phyloP scores from a whole-genome alignment of 1,140 invertebrate genomes.

The Lamellibrachia luymesi region DNA sequence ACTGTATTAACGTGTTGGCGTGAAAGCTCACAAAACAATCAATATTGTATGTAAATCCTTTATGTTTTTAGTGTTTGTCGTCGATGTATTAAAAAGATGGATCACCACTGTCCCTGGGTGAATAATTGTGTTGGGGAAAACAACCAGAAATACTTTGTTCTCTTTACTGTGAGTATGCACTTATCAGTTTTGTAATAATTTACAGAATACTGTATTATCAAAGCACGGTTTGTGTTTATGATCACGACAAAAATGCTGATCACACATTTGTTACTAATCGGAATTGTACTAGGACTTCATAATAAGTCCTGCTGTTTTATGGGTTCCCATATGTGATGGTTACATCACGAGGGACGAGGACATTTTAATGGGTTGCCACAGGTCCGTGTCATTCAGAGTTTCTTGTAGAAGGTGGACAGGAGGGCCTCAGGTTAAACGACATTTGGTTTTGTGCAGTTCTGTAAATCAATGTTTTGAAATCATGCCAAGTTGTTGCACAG shows the following conservation, averaged over 20 bases:
- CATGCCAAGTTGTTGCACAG: too few species aligned
- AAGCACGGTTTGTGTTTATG: not conserved
- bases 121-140: slow-evolving; percentile 99
- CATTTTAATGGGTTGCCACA: too few species aligned
- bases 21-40: too few species aligned
- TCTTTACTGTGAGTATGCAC: slow-evolving; percentile 84
- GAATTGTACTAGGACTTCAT: not conserved
- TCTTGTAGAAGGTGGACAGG: too few species aligned
- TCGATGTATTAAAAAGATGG: slow-evolving; percentile 95
- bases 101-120: slow-evolving; percentile 97
- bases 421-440: too few species aligned
- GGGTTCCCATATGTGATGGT: not conserved
- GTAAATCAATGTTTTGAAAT: too few species aligned
- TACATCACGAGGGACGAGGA: not conserved
- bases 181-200: not conserved
- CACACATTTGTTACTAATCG: not conserved
- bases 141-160: slow-evolving; percentile 99
- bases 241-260: not conserved
- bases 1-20: too few species aligned
- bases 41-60: not conserved
- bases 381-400: too few species aligned
- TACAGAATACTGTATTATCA: not conserved
- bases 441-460: too few species aligned
- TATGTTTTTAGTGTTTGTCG: slow-evolving; percentile 54
- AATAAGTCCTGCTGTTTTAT: not conserved